A percentile compares a stretch with the other conserved stretches of the same genome.
Evolutionary conservation across 92 coral and sea anemone species (phyloP).

Genomic region (Palythoa heliodiscus): DNA sequence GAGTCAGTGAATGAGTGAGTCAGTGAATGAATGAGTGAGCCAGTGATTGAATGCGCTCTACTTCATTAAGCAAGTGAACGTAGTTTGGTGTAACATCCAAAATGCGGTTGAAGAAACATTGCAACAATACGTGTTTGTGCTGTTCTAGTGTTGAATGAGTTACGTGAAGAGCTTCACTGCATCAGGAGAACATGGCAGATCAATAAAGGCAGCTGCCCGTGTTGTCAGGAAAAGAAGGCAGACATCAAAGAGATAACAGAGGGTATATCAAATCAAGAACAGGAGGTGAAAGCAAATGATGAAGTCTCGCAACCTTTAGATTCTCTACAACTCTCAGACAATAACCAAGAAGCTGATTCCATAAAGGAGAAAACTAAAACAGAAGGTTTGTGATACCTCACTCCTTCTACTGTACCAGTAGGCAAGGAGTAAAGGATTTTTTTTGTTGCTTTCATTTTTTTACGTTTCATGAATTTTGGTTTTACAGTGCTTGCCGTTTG

Average conservation of each 20-base stretch:
- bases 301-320: neutral
- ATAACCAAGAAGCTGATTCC: slow-evolving; percentile 10
- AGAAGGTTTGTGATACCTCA: neutral
- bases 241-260: neutral
- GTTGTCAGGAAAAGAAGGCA: slow-evolving; percentile 47
- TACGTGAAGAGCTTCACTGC: slow-evolving; percentile 79
- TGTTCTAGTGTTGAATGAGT: slow-evolving; percentile 72
- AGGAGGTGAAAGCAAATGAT: neutral
- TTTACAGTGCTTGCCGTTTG: too few relatives aligned
- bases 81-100: too few relatives aligned
- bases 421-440: too few relatives aligned
- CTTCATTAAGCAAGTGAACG: too few relatives aligned
- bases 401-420: too few relatives aligned
- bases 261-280: slow-evolving; percentile 8
- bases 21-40: too few relatives aligned
- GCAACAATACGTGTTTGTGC: neutral
- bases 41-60: too few relatives aligned
- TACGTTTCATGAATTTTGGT: too few relatives aligned
- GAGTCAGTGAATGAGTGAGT: too few relatives aligned
- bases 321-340: neutral
- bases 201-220: slow-evolving; percentile 71
- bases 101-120: too few relatives aligned
- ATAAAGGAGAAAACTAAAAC: neutral
- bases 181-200: slow-evolving; percentile 75
- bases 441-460: too few relatives aligned